phyloP scores from a whole-genome alignment of 2,797 vertebrate species.

The Zalophus californianus region DNA sequence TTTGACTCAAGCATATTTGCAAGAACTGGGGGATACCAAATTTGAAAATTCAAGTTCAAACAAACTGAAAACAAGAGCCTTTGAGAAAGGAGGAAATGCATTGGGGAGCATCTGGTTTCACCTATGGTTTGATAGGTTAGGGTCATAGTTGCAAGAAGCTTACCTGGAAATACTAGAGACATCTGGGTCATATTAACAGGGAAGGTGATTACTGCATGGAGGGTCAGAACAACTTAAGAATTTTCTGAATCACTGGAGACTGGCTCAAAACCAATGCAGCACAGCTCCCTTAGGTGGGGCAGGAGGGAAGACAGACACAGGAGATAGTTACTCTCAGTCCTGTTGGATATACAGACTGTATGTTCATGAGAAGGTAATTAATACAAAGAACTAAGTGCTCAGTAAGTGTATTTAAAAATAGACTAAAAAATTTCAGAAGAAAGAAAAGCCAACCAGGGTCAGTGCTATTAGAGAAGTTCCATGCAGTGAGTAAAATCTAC shows the following conservation, averaged over 20 bases:
- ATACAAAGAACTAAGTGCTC: background rate
- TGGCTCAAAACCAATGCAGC: background rate
- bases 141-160: background rate
- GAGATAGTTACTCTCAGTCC: background rate
- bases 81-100: background rate
- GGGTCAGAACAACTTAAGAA: background rate
- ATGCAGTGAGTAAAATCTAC: background rate
- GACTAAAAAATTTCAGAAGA: background rate
- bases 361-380: background rate
- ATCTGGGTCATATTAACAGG: background rate
- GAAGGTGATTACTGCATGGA: background rate
- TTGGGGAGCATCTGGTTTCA: background rate
- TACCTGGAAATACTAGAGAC: background rate
- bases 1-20: background rate
- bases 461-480: background rate
- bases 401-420: background rate
- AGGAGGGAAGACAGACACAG: background rate
- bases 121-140: background rate
- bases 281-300: background rate
- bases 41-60: conserved; percentile 6
- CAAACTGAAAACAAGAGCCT: background rate
- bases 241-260: background rate
- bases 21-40: background rate
- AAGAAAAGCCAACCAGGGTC: background rate
- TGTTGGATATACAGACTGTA: background rate